Evolutionary conservation across 2,113 vertebrate species (phyloP).

Genomic region (Melanotaenia duboulayi): DNA sequence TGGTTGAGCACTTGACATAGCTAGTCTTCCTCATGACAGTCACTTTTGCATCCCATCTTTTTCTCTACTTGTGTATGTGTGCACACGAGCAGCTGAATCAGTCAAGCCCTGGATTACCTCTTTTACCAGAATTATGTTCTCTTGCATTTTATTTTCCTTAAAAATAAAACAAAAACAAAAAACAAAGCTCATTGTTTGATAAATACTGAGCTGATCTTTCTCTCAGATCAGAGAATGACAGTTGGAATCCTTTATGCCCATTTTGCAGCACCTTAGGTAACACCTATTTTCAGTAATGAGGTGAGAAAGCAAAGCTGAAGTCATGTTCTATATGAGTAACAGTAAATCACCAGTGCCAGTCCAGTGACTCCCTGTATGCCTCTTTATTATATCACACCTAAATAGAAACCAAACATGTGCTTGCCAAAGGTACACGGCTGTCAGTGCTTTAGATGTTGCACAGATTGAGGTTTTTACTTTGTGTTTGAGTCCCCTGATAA

Average conservation of each 20-base stretch:
- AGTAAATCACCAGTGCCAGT: not conserved
- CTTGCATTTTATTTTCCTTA: not conserved
- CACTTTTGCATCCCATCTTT: constrained; percentile 45
- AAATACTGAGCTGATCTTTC: constrained; percentile 20
- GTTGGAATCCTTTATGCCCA: constrained; percentile 6
- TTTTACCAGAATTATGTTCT: constrained; percentile 19
- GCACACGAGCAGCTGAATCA: constrained; percentile 16
- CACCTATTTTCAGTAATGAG: not conserved
- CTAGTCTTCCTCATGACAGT: constrained; percentile 59
- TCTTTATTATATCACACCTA: not conserved
- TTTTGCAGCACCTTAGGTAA: not conserved
- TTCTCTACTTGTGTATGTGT: constrained; percentile 41
- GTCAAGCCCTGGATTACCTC: constrained; percentile 10
- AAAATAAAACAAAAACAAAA: not conserved
- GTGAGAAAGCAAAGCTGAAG: not conserved
- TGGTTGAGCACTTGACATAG: constrained; percentile 66
- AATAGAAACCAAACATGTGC: not conserved
- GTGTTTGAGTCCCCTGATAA: no score
- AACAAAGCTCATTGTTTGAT: not conserved
- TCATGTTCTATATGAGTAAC: not conserved
- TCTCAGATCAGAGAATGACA: not conserved
- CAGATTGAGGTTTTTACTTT: no score
- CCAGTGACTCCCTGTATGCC: not conserved
- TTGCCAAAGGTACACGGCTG: not conserved
- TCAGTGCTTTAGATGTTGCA: no score